Evolutionary conservation across 2,888 invertebrate species (phyloP), one percentile per base, ranked within the genome.

Genomic region (Lycia hirtaria): DNA sequence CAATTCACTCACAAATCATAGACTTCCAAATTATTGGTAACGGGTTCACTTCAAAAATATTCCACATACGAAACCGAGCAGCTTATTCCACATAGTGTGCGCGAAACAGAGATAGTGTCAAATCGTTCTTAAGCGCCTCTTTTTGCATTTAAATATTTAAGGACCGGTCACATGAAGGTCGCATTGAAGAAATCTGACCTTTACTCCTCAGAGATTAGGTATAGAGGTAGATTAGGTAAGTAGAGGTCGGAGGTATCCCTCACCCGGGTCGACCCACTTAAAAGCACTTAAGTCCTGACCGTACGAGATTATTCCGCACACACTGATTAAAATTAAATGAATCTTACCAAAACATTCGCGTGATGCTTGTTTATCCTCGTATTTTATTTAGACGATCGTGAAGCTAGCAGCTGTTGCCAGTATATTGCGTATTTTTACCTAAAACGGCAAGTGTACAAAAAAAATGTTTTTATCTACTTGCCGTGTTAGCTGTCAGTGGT

Each of bases 191-290:
- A 60, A 63, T 63, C 40, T 67, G 60, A 62, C 60, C 63, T 65
- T 59, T 65, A 60, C 55, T 55, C 24, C 60, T 44, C 45, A 32
- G 58, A 56, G 56, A 62, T 70, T 67, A 65, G 56, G 65, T 65
- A 54, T 60, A 57, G 56, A 62, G 60, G 65, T 58, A 56, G 54
- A 54, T 63, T 60, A 60, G 40, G 54, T 62, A 41, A 47, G 56
- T 41, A 37, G 38, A 51, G 55, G 60, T 58, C 57, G 56, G 53
- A 40, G 5, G 51, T 45, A 50, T 48, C 51, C 70, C 75, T 71
- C 74, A 69, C 73, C 69, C 74, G 78, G 78, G 78, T 75, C 69
- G 73, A 75, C 72, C 78, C 75, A 78, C 77, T 83, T 81, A 80
- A 75, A 67, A 69, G 74, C 71, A 73, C 73, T 82, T 73, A 71